phyloP scores from a whole-genome alignment of 2,113 vertebrate species.

The Synodontis membranacea region DNA sequence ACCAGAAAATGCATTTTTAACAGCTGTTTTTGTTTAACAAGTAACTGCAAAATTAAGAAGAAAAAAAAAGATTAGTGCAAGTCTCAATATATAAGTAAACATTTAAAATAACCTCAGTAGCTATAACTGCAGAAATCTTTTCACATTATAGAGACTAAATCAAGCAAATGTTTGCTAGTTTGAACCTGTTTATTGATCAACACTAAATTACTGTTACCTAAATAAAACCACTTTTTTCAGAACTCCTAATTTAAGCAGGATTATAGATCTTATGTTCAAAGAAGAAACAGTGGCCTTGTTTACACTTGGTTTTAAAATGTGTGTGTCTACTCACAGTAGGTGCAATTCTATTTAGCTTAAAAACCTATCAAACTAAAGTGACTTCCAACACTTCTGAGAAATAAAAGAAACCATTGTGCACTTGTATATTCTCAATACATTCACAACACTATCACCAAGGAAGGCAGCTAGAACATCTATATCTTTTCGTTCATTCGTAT shows the following conservation, averaged over 20 bases:
- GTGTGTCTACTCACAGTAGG: not conserved
- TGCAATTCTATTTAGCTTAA: not conserved
- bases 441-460: not conserved
- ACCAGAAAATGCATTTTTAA: conserved; percentile 11
- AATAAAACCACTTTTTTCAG: not conserved
- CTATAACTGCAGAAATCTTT: not conserved
- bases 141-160: not conserved
- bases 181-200: not conserved
- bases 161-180: not conserved
- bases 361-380: not conserved
- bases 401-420: not conserved
- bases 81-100: not conserved
- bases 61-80: not conserved
- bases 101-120: not conserved
- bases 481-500: not conserved
- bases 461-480: not conserved
- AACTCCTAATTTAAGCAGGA: not conserved
- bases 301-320: too few species aligned
- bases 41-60: not conserved
- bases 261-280: not conserved
- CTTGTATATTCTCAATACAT: not conserved
- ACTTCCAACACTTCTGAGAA: not conserved
- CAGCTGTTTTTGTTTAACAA: not conserved
- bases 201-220: not conserved
- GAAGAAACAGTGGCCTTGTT: not conserved